These are phyloP conservation scores for Ips nitidus DNA, from an alignment of 1,140 invertebrate genomes.

Conservation along the genomic window DNA sequence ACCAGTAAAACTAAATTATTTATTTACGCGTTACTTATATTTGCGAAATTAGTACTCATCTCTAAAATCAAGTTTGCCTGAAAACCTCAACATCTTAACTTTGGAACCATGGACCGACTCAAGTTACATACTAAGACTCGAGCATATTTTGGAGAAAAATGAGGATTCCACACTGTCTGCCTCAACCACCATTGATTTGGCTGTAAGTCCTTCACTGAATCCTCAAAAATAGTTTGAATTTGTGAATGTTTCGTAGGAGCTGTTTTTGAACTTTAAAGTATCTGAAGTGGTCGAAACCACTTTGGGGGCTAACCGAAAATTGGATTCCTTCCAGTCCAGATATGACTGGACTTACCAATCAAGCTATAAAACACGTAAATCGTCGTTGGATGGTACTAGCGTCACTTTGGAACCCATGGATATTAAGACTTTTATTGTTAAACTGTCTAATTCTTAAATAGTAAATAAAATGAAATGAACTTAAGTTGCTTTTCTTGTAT, in stretches of 20 bases:
- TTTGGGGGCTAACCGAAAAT: slow-evolving; percentile 34
- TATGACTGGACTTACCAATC: slow-evolving; percentile 3
- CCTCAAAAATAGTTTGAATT: not conserved
- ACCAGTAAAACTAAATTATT: no score
- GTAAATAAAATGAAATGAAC: no score
- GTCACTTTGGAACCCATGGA: slow-evolving; percentile 4
- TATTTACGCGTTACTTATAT: no score
- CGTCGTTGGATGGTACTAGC: not conserved
- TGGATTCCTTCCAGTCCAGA: not conserved
- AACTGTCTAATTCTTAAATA: not conserved
- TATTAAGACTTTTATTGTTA: slow-evolving; percentile 10
- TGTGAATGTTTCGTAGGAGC: slow-evolving; percentile 17
- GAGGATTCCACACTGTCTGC: slow-evolving; percentile 65
- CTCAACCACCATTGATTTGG: slow-evolving; percentile 59
- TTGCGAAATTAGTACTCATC: no score
- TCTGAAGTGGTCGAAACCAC: slow-evolving; percentile 39
- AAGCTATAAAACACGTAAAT: not conserved
- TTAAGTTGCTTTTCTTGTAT: no score
- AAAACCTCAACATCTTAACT: slow-evolving; percentile 82
- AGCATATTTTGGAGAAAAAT: slow-evolving; percentile 79
- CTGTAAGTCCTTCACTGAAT: slow-evolving; percentile 47
- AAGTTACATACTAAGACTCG: slow-evolving; percentile 75
- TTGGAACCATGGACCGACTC: slow-evolving; percentile 77
- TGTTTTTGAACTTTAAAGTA: slow-evolving; percentile 33
- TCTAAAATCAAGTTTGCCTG: slow-evolving; percentile 59